phyloP scores from a whole-genome alignment of 2,888 invertebrate species.

The Acrobeloides nanus region DNA sequence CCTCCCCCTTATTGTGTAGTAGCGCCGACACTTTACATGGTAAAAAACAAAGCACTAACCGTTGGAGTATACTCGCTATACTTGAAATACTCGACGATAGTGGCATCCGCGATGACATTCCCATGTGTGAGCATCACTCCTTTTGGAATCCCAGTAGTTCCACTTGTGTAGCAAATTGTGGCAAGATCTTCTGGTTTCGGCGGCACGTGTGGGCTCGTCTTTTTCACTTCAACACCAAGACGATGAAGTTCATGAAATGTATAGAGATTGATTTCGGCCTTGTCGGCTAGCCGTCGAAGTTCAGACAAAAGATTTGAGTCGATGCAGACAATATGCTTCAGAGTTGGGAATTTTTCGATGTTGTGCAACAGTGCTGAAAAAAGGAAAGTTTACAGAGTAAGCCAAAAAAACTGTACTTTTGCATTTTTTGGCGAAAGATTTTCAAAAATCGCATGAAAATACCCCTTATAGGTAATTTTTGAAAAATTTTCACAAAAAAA shows the following conservation, averaged over 20 bases:
- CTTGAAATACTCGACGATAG: slow-evolving; percentile 30
- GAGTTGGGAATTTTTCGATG: slow-evolving; percentile 4
- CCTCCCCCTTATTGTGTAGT: too few species aligned
- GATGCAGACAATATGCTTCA: slow-evolving; percentile 9
- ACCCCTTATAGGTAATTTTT: too few species aligned
- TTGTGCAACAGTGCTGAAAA: too few species aligned
- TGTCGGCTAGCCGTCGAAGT: slow-evolving; percentile 1
- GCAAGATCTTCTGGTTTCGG: slow-evolving; percentile 76
- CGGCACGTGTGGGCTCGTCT: slow-evolving; percentile 60
- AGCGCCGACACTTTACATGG: too few species aligned
- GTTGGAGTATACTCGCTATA: too few species aligned
- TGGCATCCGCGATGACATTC: slow-evolving; percentile 58
- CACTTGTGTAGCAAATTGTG: slow-evolving; percentile 90
- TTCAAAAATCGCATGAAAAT: too few species aligned
- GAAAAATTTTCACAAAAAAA: too few species aligned
- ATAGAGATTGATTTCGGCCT: slow-evolving; percentile 3
- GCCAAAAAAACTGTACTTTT: too few species aligned
- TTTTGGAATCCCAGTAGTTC: slow-evolving; percentile 68
- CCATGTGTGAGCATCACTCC: slow-evolving; percentile 91
- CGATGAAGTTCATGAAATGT: slow-evolving; percentile 8
- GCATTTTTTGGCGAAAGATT: too few species aligned
- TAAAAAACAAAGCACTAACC: not conserved
- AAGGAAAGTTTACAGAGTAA: too few species aligned
- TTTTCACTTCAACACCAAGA: slow-evolving; percentile 3
- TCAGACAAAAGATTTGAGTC: not conserved